Evolutionary conservation across 2,113 vertebrate genomes (phyloP), one percentile per base, ranked within the genome.

Genomic region (Asarcornis scutulata): DNA sequence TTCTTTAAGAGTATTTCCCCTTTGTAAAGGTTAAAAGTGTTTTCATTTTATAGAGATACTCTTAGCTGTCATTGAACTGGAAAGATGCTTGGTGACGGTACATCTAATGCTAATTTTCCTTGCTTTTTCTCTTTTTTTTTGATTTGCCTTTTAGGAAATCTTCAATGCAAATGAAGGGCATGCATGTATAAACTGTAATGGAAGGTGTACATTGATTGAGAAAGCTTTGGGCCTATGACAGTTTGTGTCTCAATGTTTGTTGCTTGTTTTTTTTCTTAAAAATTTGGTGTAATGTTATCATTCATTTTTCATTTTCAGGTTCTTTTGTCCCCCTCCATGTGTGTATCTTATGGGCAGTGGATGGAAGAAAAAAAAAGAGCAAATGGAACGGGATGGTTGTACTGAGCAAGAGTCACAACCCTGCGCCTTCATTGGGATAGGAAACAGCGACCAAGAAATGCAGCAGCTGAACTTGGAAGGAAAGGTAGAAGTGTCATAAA

Each of bases 291-390:
- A 40, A 91, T 75, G 64, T 56, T 12, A 22, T 62, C 17, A 46
- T 16, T 2, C 46, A 8, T 52, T 88, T 67, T 50, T 81, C 13
- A 20, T 94, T 93, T 97, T 42, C 95, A 99, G 99, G 97, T 99
- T 99, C 96, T 99, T 99, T 98, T 99, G 99, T 96, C 99, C 99
- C 83, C 99, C 99, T 93, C 99, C 99, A 2, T 99, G 99, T 93
- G 99, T 99, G 6, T 99, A 99, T 98, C 99, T 99, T 93, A 99
- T 99, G 99, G 99, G 99, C 95, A 99, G 99, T 82, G 99, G 99
- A 89, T 99, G 99, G 99, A 99, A 99, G 99, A 99, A 99, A 98
- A 99, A 99, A 99, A 99, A 99, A 98, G 99, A 99, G 87, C 99
- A 99, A 98, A 99, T 99, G 99, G 99, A 99, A 93, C 97, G 99